Percentiles rank a stretch among this genome's conserved stretches.
Conservation (phyloP, 2,113 vertebrate genomes). For the Callaeas wilsoni region DNA sequence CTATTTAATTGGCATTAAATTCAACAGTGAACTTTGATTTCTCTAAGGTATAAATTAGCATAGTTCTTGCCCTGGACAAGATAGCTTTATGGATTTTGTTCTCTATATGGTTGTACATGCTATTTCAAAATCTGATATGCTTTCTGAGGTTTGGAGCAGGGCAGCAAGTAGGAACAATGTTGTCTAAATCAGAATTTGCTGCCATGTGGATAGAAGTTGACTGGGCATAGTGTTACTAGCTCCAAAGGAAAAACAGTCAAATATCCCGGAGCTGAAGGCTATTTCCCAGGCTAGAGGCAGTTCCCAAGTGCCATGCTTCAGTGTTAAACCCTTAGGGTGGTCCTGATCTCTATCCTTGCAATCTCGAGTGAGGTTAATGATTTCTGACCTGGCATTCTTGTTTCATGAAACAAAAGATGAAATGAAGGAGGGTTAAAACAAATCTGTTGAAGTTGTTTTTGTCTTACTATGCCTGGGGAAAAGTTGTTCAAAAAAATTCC, state of each 20-base stretch:
- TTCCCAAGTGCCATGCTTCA: neutral
- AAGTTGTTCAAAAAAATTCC: neutral
- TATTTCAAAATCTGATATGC: neutral
- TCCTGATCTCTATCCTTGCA: neutral
- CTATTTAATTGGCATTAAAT: neutral
- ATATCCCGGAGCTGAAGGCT: neutral
- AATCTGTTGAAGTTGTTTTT: neutral
- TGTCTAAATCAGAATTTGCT: neutral
- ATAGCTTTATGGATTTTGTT: neutral
- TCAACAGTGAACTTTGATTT: neutral
- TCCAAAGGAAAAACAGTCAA: neutral
- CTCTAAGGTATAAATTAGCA: neutral
- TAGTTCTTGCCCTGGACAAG: neutral
- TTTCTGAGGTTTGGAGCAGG: neutral
- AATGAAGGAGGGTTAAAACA: neutral
- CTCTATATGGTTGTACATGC: neutral
- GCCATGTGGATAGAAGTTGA: neutral
- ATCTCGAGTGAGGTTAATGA: accelerated
- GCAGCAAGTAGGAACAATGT: neutral
- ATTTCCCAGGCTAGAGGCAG: neutral
- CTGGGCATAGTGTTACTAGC: too few species aligned
- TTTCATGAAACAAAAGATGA: neutral
- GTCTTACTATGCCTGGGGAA: neutral
- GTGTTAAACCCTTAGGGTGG: neutral
- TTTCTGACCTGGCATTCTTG: neutral